Base-by-base conservation (phyloP, 1,140 invertebrate genomes). In the Mylabris phalerata region DNA sequence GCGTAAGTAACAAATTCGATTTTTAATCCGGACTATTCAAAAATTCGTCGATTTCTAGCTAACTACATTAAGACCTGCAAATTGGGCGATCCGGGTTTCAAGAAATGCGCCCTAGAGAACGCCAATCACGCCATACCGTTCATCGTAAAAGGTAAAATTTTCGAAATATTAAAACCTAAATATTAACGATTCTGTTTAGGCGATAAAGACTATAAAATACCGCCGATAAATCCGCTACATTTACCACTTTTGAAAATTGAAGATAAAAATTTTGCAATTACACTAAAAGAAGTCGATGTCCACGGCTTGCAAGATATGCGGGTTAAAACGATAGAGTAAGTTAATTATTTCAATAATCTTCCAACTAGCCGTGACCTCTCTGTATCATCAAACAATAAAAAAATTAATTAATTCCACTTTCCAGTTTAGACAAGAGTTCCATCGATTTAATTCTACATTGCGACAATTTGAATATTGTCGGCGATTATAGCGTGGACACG, bases 71-170 rank as follows among this genome's bases (percentile, higher is more conserved):
- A 49, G 38, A 7, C 55, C 5, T 57, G 55, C 26, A 11, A 43
- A 11, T 9, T 13, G 3, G 26, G 32, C 13, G 45, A 44, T 4
- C 32, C 47, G n/a, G 27, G 43, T 50, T 57, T 57, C 11, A 24
- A 26, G 4, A 39, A 57, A 50, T 57, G 55, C 38, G 55, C 55
- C 2, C 3, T 43, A 27, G 48, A 57, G 9, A 38, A 32, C 25
- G 55, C 26, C 24, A 57, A 57, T 5, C 11, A 49, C 10, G 55
- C 55, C 7, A 43, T 57, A 3, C 55, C 55, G 7, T 50, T 24
- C 40, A 11, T 52, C 7, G 50, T 26, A 10, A 10, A 43, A 52
- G 50, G 50, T 38, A 52, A 52, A 24, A 41, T 7, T 4, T 38
- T 39, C 9, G 10, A 13, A 47, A 7, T 13, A 7, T 47, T 47